Percentiles rank a stretch among this genome's conserved stretches.
These are phyloP conservation scores for Schizopygopsis pylzovi DNA, from an alignment of 2,797 vertebrate genomes.

Conservation along the genomic window DNA sequence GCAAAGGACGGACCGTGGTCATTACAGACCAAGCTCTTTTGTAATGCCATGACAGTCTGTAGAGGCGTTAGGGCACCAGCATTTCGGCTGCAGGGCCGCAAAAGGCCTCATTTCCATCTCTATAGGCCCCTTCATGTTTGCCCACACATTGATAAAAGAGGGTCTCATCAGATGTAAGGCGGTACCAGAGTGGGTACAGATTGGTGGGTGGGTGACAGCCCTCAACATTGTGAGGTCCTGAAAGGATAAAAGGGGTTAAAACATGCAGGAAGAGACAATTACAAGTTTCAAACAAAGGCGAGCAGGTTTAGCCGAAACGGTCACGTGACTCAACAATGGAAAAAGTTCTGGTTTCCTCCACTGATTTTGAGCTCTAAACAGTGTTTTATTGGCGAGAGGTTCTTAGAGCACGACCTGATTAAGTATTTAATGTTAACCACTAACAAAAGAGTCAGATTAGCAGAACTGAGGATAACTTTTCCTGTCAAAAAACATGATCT, in stretches of 20 bases:
- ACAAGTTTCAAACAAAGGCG: conserved; percentile 33
- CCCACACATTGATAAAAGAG: conserved; percentile 56
- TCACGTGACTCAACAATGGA: conserved; percentile 26
- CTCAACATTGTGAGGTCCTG: conserved; percentile 29
- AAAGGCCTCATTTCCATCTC: conserved; percentile 66
- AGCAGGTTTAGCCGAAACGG: neutral
- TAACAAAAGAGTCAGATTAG: conserved; percentile 69
- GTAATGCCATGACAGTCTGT: conserved; percentile 55
- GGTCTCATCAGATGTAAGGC: conserved; percentile 55
- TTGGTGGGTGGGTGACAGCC: conserved; percentile 55
- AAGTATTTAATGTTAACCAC: conserved; percentile 88
- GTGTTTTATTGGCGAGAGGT: neutral
- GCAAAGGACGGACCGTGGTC: conserved; percentile 36
- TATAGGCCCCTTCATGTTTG: conserved; percentile 57
- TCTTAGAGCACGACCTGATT: conserved; percentile 71
- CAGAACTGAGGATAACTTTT: conserved; percentile 6
- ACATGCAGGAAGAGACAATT: conserved; percentile 29
- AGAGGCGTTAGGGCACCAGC: conserved; percentile 59
- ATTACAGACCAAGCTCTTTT: conserved; percentile 60
- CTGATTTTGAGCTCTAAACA: conserved; percentile 34
- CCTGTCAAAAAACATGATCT: neutral
- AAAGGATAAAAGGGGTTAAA: conserved; percentile 47
- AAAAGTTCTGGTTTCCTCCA: conserved; percentile 26
- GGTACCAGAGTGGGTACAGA: conserved; percentile 58
- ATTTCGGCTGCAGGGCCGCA: conserved; percentile 54